phyloP scores from a whole-genome alignment of 92 coral and sea anemone species.

The Siderastrea siderea region DNA sequence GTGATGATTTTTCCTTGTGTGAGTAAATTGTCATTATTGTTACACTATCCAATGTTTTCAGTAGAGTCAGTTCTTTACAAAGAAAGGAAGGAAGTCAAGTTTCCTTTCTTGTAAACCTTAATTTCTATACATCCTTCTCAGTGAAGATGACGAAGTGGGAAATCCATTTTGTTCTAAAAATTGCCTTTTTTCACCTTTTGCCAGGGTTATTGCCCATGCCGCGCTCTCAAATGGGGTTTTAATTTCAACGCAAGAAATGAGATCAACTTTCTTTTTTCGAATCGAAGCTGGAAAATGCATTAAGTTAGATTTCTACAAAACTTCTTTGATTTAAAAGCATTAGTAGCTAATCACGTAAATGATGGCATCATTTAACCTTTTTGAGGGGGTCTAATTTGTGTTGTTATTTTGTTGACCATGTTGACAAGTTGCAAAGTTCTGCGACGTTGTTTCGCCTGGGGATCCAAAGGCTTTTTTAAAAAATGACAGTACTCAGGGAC shows the following conservation, averaged over 20 bases:
- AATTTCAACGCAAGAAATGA: background rate
- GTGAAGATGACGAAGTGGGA: too few relatives aligned
- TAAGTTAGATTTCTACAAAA: background rate
- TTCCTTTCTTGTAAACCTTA: background rate
- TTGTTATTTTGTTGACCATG: background rate
- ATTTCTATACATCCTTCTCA: background rate
- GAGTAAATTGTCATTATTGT: too few relatives aligned
- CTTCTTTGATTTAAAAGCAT: background rate
- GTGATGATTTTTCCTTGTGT: constrained; percentile 9
- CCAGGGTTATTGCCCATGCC: too few relatives aligned
- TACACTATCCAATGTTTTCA: background rate
- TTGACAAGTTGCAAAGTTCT: too few relatives aligned
- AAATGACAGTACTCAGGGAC: too few relatives aligned
- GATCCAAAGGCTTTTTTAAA: too few relatives aligned
- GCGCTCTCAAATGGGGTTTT: too few relatives aligned
- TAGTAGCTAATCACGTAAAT: constrained; percentile 24
- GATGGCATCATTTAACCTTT: background rate
- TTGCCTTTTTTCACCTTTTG: too few relatives aligned
- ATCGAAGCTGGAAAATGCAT: constrained; percentile 8
- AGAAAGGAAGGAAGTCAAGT: background rate
- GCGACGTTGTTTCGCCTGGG: too few relatives aligned
- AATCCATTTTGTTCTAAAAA: too few relatives aligned
- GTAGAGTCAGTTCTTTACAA: background rate
- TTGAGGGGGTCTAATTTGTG: background rate
- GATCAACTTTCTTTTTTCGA: background rate